These are phyloP conservation scores for Mystacornis crossleyi DNA, from an alignment of 2,113 vertebrate species.

Conservation along the genomic window DNA sequence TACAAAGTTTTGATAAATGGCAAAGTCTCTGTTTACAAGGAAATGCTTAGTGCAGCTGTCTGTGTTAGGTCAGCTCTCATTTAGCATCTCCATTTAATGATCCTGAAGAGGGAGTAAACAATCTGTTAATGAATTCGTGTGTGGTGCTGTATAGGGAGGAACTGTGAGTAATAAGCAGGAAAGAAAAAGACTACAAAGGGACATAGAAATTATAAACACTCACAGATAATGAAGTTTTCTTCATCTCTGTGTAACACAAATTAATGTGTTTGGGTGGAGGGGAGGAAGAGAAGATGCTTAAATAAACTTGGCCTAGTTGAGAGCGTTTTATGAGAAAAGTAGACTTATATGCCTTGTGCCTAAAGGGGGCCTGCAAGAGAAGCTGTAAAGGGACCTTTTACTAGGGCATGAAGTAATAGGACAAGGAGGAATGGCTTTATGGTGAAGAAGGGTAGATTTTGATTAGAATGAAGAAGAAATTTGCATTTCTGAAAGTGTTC, in stretches of 20 bases:
- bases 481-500: background rate
- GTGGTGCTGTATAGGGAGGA: conserved; percentile 10
- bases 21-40: background rate
- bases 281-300: background rate
- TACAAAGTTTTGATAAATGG: background rate
- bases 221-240: conserved; percentile 10
- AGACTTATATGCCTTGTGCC: background rate
- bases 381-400: background rate
- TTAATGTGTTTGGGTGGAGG: background rate
- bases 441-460: background rate
- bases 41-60: conserved; percentile 20
- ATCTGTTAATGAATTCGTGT: conserved; percentile 33
- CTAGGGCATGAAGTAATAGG: background rate
- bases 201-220: background rate
- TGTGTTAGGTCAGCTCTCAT: conserved; percentile 37
- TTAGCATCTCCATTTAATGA: conserved; percentile 55
- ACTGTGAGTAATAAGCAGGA: background rate
- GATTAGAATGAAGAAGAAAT: background rate
- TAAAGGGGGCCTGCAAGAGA: background rate
- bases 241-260: background rate
- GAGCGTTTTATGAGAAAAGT: background rate
- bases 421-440: background rate
- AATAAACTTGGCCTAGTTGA: background rate
- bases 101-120: conserved; percentile 57
- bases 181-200: background rate